Conservation (phyloP, 92 coral and sea anemone species). For the Porites cylindrica region DNA sequence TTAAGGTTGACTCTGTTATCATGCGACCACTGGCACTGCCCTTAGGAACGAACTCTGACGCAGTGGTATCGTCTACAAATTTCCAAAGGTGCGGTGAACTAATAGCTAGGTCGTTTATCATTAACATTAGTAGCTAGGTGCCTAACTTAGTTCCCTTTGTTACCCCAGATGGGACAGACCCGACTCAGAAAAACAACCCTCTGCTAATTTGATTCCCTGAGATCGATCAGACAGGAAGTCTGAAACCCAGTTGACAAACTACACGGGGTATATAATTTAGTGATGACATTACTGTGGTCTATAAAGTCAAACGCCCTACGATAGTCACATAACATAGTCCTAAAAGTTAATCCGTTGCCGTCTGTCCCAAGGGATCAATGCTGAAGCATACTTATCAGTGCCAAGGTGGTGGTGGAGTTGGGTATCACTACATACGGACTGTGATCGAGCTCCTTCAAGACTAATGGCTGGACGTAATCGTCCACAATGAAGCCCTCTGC, state of each 20-base stretch:
- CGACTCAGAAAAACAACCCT: constrained; percentile 1
- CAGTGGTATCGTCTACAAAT: not conserved
- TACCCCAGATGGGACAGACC: not conserved
- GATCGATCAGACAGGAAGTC: not conserved
- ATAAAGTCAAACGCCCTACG: constrained; percentile 9
- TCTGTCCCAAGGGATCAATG: too few species aligned
- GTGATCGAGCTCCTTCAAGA: not conserved
- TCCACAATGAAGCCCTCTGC: not conserved
- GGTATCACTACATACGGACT: too few species aligned
- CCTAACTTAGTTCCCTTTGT: constrained; percentile 4
- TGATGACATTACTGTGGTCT: constrained; percentile 5
- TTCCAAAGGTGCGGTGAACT: not conserved
- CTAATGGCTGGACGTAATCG: not conserved
- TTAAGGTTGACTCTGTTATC: not conserved
- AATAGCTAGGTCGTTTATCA: not conserved
- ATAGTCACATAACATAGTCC: too few species aligned
- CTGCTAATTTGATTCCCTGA: not conserved
- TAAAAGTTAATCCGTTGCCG: too few species aligned
- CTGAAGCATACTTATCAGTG: too few species aligned
- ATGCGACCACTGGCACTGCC: not conserved
- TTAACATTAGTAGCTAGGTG: not conserved
- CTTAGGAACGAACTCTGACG: not conserved
- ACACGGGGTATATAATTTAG: not conserved
- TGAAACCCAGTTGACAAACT: not conserved
- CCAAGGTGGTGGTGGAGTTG: not conserved